Percentiles rank a stretch among this genome's conserved stretches.
Evolutionary conservation across 2,888 invertebrate species (phyloP).

Genomic region (Luperina testacea): DNA sequence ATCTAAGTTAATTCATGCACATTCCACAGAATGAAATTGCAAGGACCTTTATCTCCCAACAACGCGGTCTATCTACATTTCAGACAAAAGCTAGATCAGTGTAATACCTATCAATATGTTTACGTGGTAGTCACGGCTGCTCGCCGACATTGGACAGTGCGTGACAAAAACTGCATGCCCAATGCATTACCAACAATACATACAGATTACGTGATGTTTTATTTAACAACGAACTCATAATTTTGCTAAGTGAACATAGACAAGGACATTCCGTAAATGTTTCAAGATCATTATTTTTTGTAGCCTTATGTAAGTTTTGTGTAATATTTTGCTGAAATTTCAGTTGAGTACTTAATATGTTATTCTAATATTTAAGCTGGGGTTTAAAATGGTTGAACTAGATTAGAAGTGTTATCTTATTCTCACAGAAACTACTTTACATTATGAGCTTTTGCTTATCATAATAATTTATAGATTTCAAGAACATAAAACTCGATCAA

Average conservation of each 20-base stretch:
- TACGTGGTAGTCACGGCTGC: conserved; percentile 52
- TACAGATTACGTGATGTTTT: conserved; percentile 67
- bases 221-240: conserved; percentile 55
- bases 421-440: conserved; percentile 7
- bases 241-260: conserved; percentile 40
- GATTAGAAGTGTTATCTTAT: conserved; percentile 18
- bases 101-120: conserved; percentile 28
- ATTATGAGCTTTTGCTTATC: not conserved
- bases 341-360: conserved; percentile 3
- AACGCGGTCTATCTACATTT: conserved; percentile 55
- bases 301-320: conserved; percentile 28
- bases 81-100: conserved; percentile 30
- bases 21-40: conserved; percentile 10
- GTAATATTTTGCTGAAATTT: conserved; percentile 24
- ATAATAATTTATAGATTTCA: not conserved
- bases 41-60: conserved; percentile 13
- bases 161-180: conserved; percentile 66
- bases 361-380: not conserved
- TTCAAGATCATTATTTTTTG: conserved; percentile 54
- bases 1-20: conserved; percentile 5
- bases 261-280: conserved; percentile 51
- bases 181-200: conserved; percentile 50
- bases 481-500: not conserved
- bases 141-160: conserved; percentile 64
- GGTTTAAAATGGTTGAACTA: conserved; percentile 5